Evolutionary conservation across 2,113 vertebrate genomes (phyloP), one percentile per base, ranked within the genome.

Genomic region (Eurystomus gularis): DNA sequence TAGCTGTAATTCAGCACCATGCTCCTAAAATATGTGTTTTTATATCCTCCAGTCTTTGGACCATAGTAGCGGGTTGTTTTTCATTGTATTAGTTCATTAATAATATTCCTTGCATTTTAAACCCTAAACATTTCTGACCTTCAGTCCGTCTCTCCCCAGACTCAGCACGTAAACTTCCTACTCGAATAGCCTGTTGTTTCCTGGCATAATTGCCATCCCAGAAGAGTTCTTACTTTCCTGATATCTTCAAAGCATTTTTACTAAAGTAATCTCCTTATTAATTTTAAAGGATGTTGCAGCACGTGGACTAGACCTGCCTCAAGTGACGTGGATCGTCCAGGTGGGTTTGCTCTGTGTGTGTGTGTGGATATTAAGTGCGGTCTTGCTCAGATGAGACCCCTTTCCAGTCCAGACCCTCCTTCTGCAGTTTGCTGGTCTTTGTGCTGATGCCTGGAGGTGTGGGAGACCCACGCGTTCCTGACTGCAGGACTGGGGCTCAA

Each of bases 301-400:
- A 28, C 98, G 99, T 61, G 99, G 99, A 13, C 96, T 99, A 80
- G 99, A 99, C 96, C 98, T 99, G 28, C 99, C 99, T 73, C 98
- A 98, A 26, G 99, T 99, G 78, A 99, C 99, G 0, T 99, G 99
- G 99, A 99, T 99, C 2, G 73, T 99, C 48, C 99, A 99, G 99
- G 99, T 99, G 96, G 93, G 95, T 69, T 86, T 95, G 82, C 39
- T 54, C 0, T 48, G n/a, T 48, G 33, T 64, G 24, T 71, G 21
- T 68, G 7, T 33, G 28, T 54, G 10, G 31, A 51, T 31, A 20
- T 20, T 20, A 7, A 85, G 20, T 70, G 35, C 49, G 83, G 61
- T 69, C 42, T 26, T 55, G 61, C 86, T 82, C 62, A 64, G 83
- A 28, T 72, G 48, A 81, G 15, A 54, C 93, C 55, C 19, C 24